phyloP scores from a whole-genome alignment of 2,888 invertebrate species.

The Octodonta nipae region DNA sequence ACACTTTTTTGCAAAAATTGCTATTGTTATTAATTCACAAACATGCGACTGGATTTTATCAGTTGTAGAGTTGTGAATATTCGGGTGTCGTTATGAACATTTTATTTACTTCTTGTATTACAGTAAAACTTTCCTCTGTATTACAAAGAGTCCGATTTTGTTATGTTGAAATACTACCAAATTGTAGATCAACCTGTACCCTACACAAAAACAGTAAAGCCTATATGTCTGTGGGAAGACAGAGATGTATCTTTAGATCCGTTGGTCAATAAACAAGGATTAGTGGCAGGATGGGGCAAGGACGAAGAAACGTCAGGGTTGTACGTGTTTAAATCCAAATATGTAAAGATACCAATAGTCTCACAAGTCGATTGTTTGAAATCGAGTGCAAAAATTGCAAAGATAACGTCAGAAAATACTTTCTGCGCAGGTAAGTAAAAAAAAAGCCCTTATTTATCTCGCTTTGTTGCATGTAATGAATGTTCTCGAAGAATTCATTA shows the following conservation, averaged over 20 bases:
- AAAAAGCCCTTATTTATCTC: too few relatives aligned
- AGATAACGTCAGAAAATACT: constrained; percentile 35
- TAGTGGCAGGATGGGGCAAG: constrained; percentile 47
- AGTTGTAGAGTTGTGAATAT: too few relatives aligned
- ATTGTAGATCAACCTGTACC: constrained; percentile 34
- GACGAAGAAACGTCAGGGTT: constrained; percentile 34
- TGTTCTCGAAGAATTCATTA: too few relatives aligned
- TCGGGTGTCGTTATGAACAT: too few relatives aligned
- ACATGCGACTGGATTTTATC: too few relatives aligned
- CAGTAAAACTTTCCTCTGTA: too few relatives aligned
- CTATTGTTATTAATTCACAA: too few relatives aligned
- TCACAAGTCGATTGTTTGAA: constrained; percentile 43
- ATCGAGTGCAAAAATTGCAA: constrained; percentile 33
- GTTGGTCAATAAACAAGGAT: constrained; percentile 36
- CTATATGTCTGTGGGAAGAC: constrained; percentile 43
- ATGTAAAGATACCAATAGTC: constrained; percentile 42
- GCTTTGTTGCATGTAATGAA: too few relatives aligned
- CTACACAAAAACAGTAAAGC: constrained; percentile 35
- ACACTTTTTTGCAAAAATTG: too few relatives aligned
- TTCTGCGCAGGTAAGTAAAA: constrained; percentile 35
- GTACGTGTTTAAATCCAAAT: constrained; percentile 38
- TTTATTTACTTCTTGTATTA: too few relatives aligned
- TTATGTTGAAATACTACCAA: too few relatives aligned
- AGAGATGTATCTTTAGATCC: constrained; percentile 18
- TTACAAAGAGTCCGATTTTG: too few relatives aligned